Percentiles rank a stretch among this genome's conserved stretches.
phyloP scores from a whole-genome alignment of 2,113 vertebrate genomes.

The Taxidea taxus region DNA sequence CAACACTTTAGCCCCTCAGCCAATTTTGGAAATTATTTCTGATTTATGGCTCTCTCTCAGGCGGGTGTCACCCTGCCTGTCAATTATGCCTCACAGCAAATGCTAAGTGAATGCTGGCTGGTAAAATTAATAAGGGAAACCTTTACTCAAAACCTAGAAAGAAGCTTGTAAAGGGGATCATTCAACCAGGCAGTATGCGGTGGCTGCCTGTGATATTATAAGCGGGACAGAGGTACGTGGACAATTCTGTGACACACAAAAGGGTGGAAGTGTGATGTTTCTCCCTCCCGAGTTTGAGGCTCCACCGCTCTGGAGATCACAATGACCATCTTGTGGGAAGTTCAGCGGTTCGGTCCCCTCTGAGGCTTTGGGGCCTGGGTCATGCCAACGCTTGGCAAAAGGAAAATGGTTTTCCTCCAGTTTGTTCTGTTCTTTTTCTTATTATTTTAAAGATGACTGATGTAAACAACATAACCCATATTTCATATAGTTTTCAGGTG shows the following conservation, averaged over 20 bases:
- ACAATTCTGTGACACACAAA: not conserved
- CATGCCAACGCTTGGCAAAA: not conserved
- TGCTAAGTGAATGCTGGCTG: conserved; percentile 87
- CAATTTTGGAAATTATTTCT: conserved; percentile 91
- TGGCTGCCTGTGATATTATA: conserved; percentile 69
- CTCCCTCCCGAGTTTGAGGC: accelerated
- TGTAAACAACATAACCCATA: not conserved
- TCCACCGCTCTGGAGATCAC: not conserved
- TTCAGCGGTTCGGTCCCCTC: not conserved
- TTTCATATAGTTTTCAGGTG: not conserved
- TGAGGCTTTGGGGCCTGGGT: not conserved
- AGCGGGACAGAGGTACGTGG: not conserved
- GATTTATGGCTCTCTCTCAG: conserved; percentile 87
- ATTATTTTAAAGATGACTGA: not conserved
- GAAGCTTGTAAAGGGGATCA: conserved; percentile 68
- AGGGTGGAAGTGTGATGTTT: not conserved
- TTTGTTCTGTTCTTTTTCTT: not conserved
- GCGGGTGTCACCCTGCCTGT: conserved; percentile 86
- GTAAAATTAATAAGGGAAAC: conserved; percentile 90
- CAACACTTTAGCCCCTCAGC: conserved; percentile 85
- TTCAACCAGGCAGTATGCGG: conserved; percentile 64
- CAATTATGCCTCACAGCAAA: conserved; percentile 89
- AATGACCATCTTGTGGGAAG: not conserved
- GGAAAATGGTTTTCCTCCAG: not conserved
- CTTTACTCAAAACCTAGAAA: conserved; percentile 80